A percentile compares a stretch with the other conserved stretches of the same genome.
Evolutionary conservation across 2,797 vertebrate species (phyloP).

Genomic region (Anguilla obscura): DNA sequence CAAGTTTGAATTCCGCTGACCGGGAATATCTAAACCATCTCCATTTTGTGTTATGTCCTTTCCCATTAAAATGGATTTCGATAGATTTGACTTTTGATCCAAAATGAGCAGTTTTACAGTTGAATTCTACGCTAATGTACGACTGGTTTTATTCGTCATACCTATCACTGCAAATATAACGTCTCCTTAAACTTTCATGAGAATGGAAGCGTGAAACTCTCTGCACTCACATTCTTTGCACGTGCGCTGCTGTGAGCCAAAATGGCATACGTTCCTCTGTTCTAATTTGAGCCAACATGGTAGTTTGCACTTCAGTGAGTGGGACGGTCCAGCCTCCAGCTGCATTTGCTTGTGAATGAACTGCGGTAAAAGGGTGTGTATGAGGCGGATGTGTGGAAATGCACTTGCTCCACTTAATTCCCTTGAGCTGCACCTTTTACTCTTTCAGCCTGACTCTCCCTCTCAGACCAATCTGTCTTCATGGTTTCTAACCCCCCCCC

Average conservation of each 20-base stretch:
- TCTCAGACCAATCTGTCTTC: slow-evolving; percentile 45
- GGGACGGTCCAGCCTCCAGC: too few species aligned
- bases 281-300: not conserved
- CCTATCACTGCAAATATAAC: not conserved
- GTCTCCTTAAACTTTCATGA: not conserved
- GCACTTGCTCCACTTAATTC: not conserved
- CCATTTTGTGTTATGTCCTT: not conserved
- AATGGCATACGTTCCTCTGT: not conserved
- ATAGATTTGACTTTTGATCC: not conserved
- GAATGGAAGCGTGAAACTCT: not conserved
- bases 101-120: not conserved
- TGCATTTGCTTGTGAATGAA: slow-evolving; percentile 13
- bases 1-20: not conserved
- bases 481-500: not conserved
- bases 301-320: not conserved
- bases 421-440: not conserved
- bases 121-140: not conserved
- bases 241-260: not conserved
- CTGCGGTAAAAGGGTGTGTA: not conserved
- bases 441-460: not conserved
- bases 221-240: not conserved
- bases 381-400: not conserved
- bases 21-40: not conserved
- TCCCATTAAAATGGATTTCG: not conserved
- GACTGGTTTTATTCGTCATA: not conserved